Conservation (phyloP, 2,888 invertebrate species). For the Leptopilina drosophilae region DNA sequence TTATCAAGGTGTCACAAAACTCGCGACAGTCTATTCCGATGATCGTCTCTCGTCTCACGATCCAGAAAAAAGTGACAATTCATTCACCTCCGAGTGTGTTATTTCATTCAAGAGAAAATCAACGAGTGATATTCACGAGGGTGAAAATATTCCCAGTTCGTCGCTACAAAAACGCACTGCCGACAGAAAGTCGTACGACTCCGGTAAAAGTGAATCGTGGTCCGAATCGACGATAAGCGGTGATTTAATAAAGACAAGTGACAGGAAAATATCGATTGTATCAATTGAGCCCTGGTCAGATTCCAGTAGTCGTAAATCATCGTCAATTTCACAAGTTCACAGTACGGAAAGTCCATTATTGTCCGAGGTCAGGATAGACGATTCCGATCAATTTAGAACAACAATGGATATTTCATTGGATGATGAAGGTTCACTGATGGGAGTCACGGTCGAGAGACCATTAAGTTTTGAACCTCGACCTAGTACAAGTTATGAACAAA, state of each 20-base stretch:
- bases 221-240: not conserved
- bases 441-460: conserved; percentile 64
- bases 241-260: conserved; percentile 19
- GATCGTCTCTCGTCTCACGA: conserved; percentile 21
- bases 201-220: conserved; percentile 1
- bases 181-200: not conserved
- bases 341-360: not conserved
- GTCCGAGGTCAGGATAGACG: conserved; percentile 16
- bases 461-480: conserved; percentile 8
- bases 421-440: conserved; percentile 51
- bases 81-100: conserved; percentile 21
- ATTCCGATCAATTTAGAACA: conserved; percentile 13
- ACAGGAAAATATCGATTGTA: conserved; percentile 53
- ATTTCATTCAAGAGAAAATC: conserved; percentile 21
- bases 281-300: conserved; percentile 57
- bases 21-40: conserved; percentile 32
- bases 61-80: conserved; percentile 12
- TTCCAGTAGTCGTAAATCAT: conserved; percentile 52
- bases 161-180: not conserved
- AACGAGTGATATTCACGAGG: conserved; percentile 1
- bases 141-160: not conserved
- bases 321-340: conserved; percentile 53
- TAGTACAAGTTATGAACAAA: too few species aligned
- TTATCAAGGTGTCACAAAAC: conserved; percentile 23
- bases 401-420: conserved; percentile 7